These are phyloP conservation scores for Lycophotia porphyrea DNA, from an alignment of 2,888 invertebrate genomes.

Conservation along the genomic window DNA sequence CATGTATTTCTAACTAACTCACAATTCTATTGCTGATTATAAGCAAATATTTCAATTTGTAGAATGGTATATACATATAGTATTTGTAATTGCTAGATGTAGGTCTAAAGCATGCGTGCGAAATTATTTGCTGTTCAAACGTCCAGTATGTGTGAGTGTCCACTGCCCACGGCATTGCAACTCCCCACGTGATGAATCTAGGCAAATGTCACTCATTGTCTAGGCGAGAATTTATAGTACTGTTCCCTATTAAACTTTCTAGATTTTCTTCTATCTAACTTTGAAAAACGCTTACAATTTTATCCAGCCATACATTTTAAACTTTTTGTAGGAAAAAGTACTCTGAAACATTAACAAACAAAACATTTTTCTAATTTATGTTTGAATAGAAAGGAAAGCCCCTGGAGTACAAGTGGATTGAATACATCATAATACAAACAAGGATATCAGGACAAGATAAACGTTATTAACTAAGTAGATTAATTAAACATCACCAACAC, in stretches of 20 bases:
- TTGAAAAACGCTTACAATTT: background rate
- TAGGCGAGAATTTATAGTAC: constrained; percentile 69
- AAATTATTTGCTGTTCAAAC: constrained; percentile 8
- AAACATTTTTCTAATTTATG: background rate
- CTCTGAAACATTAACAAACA: background rate
- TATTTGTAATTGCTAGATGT: too few relatives aligned
- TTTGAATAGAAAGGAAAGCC: background rate
- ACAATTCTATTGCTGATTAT: too few relatives aligned
- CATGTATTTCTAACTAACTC: too few relatives aligned
- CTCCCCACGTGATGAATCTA: constrained; percentile 80
- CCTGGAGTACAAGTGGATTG: background rate
- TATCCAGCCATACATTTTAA: background rate
- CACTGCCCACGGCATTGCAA: constrained; percentile 75
- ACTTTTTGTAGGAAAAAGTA: background rate
- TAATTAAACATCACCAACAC: constrained; percentile 36
- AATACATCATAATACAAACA: constrained; percentile 1
- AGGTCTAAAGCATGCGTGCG: too few relatives aligned
- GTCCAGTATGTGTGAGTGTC: constrained; percentile 48
- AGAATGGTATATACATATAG: too few relatives aligned
- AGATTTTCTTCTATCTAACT: constrained; percentile 18
- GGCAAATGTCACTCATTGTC: constrained; percentile 80
- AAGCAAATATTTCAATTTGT: too few relatives aligned
- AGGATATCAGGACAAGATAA: constrained; percentile 10
- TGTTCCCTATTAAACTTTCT: constrained; percentile 30
- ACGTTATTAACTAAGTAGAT: constrained; percentile 6